Conservation (phyloP, 53 echinoderm and acorn worm genomes). For the Henricia sp. region DNA sequence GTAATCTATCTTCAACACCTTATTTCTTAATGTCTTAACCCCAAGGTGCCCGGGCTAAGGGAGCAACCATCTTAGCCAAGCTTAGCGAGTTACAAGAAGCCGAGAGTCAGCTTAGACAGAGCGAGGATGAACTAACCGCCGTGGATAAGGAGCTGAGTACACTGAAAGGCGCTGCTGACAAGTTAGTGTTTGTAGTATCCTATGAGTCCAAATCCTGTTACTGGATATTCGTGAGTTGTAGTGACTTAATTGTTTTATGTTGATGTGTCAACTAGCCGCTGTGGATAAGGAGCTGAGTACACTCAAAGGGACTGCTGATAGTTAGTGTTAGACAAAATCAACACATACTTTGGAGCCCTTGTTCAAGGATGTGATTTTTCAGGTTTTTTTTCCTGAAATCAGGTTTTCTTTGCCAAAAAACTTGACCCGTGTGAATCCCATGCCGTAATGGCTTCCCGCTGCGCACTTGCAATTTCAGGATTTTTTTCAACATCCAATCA, state of each 20-base stretch:
- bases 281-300: slow-evolving; percentile 82
- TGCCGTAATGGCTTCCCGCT: too few relatives aligned
- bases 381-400: too few relatives aligned
- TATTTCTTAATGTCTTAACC: neutral
- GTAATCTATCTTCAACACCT: too few relatives aligned
- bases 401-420: too few relatives aligned
- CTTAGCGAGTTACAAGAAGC: slow-evolving; percentile 90
- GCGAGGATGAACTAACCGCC: slow-evolving; percentile 67
- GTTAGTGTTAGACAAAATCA: slow-evolving; percentile 59
- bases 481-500: too few relatives aligned
- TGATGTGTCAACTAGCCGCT: slow-evolving; percentile 51
- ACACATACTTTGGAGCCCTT: neutral
- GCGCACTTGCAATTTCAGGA: too few relatives aligned
- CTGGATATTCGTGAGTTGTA: too few relatives aligned
- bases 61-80: slow-evolving; percentile 83
- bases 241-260: too few relatives aligned
- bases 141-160: slow-evolving; percentile 82
- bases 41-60: slow-evolving; percentile 84
- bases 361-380: too few relatives aligned
- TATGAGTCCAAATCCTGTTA: too few relatives aligned
- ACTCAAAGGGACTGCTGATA: slow-evolving; percentile 86
- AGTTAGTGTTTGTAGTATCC: slow-evolving; percentile 64
- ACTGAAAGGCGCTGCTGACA: slow-evolving; percentile 84
- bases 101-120: slow-evolving; percentile 68
- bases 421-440: too few relatives aligned